phyloP scores from a whole-genome alignment of 2,888 invertebrate genomes.

The Trilocha varians region DNA sequence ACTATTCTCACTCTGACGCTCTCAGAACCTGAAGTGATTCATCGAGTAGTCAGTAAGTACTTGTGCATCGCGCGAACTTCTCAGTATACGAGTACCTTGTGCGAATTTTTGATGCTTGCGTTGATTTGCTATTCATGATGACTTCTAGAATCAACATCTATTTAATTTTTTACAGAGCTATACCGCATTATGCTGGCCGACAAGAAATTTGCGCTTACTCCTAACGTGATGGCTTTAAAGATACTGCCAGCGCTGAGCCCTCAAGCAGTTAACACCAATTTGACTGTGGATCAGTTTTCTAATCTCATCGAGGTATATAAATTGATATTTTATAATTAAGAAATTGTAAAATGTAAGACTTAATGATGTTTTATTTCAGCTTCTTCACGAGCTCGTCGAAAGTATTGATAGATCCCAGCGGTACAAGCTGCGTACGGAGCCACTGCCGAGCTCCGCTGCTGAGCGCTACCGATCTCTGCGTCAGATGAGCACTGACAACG shows the following conservation, averaged over 20 bases:
- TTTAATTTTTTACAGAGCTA: conserved; percentile 78
- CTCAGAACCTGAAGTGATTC: conserved; percentile 90
- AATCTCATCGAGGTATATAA: conserved; percentile 60
- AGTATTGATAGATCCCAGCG: conserved; percentile 91
- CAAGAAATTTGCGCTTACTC: conserved; percentile 90
- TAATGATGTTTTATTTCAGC: conserved; percentile 44
- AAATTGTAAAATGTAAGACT: not conserved
- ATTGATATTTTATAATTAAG: no score
- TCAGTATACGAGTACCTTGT: no score
- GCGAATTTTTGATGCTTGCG: no score
- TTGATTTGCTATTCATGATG: no score
- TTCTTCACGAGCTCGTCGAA: conserved; percentile 93
- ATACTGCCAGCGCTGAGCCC: conserved; percentile 95
- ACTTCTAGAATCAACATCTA: not conserved
- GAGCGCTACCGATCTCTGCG: conserved; percentile 83
- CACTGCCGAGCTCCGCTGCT: conserved; percentile 76
- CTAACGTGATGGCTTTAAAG: conserved; percentile 93
- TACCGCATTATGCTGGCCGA: conserved; percentile 93
- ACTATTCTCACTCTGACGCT: conserved; percentile 89
- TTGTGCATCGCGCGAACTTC: no score
- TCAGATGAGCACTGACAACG: conserved; percentile 89
- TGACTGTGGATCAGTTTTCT: conserved; percentile 52
- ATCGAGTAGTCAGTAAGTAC: conserved; percentile 94
- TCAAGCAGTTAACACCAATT: conserved; percentile 87
- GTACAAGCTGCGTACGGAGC: conserved; percentile 89